Evolutionary conservation across 2,888 invertebrate species (phyloP).

Genomic region (Mesodorylaimus sp.): DNA sequence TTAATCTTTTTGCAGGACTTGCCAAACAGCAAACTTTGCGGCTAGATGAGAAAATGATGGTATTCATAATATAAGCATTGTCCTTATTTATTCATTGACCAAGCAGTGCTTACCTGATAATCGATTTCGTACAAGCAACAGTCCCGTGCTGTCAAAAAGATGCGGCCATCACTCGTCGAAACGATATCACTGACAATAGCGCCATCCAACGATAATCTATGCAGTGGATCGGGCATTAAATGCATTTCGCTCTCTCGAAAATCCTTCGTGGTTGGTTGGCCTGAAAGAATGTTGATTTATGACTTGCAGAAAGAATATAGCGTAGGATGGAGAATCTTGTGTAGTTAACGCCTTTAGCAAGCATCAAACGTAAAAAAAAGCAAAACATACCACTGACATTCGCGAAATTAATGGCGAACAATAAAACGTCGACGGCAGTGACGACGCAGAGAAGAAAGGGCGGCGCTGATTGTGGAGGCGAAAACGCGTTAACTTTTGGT

Average conservation of each 20-base stretch:
- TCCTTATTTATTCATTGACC: not conserved
- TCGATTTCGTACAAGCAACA: conserved; percentile 81
- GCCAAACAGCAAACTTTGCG: conserved; percentile 53
- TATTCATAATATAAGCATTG: not conserved
- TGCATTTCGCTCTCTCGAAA: conserved; percentile 47
- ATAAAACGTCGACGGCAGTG: conserved; percentile 80
- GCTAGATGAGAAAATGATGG: not conserved
- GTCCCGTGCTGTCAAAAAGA: conserved; percentile 85
- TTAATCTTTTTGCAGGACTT: conserved; percentile 84
- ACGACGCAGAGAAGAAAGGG: conserved; percentile 73
- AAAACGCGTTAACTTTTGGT: conserved; percentile 47
- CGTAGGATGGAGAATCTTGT: too few relatives aligned
- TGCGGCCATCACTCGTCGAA: conserved; percentile 60
- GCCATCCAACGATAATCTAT: conserved; percentile 18
- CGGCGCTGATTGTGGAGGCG: conserved; percentile 52
- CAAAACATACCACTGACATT: conserved; percentile 21
- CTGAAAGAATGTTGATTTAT: too few relatives aligned
- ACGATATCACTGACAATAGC: conserved; percentile 39
- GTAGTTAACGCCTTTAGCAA: too few relatives aligned
- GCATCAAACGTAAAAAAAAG: too few relatives aligned
- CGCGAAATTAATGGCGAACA: conserved; percentile 51
- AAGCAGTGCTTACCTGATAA: conserved; percentile 50
- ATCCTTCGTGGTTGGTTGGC: not conserved
- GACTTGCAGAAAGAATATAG: too few relatives aligned
- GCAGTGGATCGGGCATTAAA: conserved; percentile 72